Evolutionary conservation across 2,888 invertebrate genomes (phyloP), one percentile per base, ranked within the genome.

Genomic region (Mongoloraphidia duomilia): DNA sequence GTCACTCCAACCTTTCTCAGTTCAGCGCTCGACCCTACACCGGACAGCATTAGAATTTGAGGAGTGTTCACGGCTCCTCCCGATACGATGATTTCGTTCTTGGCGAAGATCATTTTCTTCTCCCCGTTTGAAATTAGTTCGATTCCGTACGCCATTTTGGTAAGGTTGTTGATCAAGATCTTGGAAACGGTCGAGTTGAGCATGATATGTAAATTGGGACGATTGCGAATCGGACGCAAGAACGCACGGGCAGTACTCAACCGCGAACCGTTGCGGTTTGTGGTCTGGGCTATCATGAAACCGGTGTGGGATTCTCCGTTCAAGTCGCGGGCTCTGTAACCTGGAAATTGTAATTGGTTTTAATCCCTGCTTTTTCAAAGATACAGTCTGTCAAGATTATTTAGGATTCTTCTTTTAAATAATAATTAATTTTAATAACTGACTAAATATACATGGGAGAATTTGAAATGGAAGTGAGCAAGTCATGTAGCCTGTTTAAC

Each of bases 11-110:
- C 68, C 33, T 35, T 34, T 10, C 74, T 58, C 13, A 92, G 70
- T 12, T 90, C 84, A 0, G 77, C 77, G 2, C 75, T 75, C 34
- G 86, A 86, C 0, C 92, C 92, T 10, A 95, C 75, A 9, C 96
- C 96, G 55, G 93, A 93, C 40, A 93, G 75, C 60, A 95, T 75
- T 11, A 97, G 77, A 43, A 97, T 71, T 64, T 97, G 96, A 0
- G 96, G 95, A 0, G 94, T 88, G 56, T 91, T 95, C 1, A 97
- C 87, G 10, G 96, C 87, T 1, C 96, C 75, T 61, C 73, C 75
- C 50, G 72, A 72, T 13, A 83, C 69, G 53, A 84, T 65, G 44
- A 84, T 78, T 63, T 84, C 84, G 59, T 82, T 82, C 46, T 75
- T 77, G 6, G 82, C 80, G 53, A 77, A 75, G 9, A 82, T 73